Evolutionary conservation across 2,888 invertebrate species (phyloP), one percentile per base, ranked within the genome.

Genomic region (Portevinia maculata): DNA sequence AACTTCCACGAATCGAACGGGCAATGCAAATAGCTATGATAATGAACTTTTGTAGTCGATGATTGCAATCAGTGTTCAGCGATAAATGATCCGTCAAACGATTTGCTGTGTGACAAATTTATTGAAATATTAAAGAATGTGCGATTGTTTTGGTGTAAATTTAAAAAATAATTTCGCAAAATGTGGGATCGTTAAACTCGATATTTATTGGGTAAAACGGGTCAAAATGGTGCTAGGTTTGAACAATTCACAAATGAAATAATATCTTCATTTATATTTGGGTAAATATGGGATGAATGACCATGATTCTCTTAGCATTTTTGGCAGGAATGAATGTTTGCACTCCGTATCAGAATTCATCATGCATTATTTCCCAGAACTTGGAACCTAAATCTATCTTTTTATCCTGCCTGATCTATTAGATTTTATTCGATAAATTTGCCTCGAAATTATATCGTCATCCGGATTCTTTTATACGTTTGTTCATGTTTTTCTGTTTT

Each of bases 1-100:
- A 76, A 65, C 34, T 76, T 71, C 81, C 76, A 65, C 52, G 70
- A 75, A 81, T 59, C 53, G 17, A 59, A 69, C 52, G 30, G 70
- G 24, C 24, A 67, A 70, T 79, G 69, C 62, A 69, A 79, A 79
- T 62, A 21, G 62, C 50, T 39, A 53, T 60, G 67, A 73, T 79
- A 57, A 64, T 75, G 79, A 75, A 48, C 75, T 50, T 24, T 32
- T 1, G 32, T 24, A 11, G 39, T 59, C 32, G 48, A 60, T 75
- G 59, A 75, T 67, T 53, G 52, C 9, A 74, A 37, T 59, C 52
- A 11, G 30, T 32, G 59, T 34, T 11, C 57, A 17, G 48, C 39
- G 13, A 37, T 60, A 44, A 70, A 32, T 70, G 41, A 41, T 55
- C 24, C 65, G 64, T 57, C 70, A 67, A 60, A 39, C 48, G 53